Conservation (phyloP, 1,140 invertebrate genomes). For the Oscheius sp. region DNA sequence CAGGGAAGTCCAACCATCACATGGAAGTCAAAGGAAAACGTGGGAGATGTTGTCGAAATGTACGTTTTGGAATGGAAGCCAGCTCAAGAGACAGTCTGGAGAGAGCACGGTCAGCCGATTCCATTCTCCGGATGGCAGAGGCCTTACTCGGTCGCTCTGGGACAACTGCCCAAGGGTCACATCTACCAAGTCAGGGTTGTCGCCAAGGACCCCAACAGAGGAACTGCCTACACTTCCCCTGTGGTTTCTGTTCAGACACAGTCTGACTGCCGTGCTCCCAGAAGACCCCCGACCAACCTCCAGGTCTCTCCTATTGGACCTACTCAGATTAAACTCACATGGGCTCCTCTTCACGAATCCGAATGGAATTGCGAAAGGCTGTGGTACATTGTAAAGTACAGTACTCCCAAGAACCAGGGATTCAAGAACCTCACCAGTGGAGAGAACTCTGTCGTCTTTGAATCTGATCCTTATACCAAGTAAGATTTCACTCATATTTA, state of each 20-base stretch:
- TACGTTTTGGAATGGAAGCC: slow-evolving; percentile 54
- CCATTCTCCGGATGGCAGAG: slow-evolving; percentile 56
- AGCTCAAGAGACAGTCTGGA: slow-evolving; percentile 49
- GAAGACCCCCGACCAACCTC: slow-evolving; percentile 51
- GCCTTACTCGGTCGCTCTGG: slow-evolving; percentile 56
- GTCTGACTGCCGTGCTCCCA: slow-evolving; percentile 41
- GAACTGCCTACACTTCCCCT: slow-evolving; percentile 52
- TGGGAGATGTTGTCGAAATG: slow-evolving; percentile 46
- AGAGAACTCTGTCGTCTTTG: slow-evolving; percentile 53
- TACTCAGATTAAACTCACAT: slow-evolving; percentile 56
- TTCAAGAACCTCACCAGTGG: slow-evolving; percentile 55
- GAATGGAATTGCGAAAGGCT: slow-evolving; percentile 61
- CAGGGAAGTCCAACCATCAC: slow-evolving; percentile 40
- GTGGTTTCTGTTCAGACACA: slow-evolving; percentile 47
- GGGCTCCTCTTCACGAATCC: slow-evolving; percentile 51
- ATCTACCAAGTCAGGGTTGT: slow-evolving; percentile 56
- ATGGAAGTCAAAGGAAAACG: slow-evolving; percentile 41
- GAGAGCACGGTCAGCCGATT: slow-evolving; percentile 44
- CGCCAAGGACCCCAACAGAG: slow-evolving; percentile 53
- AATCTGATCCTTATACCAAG: slow-evolving; percentile 59
- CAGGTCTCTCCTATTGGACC: slow-evolving; percentile 55
- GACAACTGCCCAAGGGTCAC: slow-evolving; percentile 52
- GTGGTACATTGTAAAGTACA: slow-evolving; percentile 61
- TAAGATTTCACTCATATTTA: no score
- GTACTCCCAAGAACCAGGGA: slow-evolving; percentile 55